Conservation (phyloP, 2,797 vertebrate species). For the Odontamblyopus rebecca region DNA sequence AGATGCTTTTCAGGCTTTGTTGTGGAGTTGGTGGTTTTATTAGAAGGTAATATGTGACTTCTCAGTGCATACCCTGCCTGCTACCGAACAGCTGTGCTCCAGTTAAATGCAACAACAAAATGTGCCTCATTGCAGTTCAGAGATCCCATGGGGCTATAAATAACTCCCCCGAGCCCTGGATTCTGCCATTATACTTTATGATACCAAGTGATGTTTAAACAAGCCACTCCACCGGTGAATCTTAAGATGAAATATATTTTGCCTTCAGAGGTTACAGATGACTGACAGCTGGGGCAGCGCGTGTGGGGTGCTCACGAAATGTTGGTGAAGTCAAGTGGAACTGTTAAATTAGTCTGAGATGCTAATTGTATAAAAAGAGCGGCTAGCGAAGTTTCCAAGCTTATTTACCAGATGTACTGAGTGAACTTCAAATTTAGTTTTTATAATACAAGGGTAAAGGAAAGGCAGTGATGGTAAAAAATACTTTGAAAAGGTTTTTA, state of each 20-base stretch:
- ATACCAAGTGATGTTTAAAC: neutral
- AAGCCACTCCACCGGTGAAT: neutral
- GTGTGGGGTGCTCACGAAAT: neutral
- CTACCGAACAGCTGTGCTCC: conserved; percentile 12
- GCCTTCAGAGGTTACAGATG: neutral
- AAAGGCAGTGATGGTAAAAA: no score
- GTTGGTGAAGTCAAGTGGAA: conserved; percentile 11
- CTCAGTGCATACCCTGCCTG: neutral
- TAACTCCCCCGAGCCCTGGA: conserved; percentile 14
- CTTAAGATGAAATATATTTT: neutral
- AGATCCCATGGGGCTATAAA: conserved; percentile 12
- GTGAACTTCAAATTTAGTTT: neutral
- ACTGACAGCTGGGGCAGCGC: neutral
- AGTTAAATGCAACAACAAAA: conserved; percentile 3
- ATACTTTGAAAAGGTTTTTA: no score
- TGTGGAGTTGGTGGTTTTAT: conserved; percentile 18
- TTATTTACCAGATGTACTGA: neutral
- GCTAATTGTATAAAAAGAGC: neutral
- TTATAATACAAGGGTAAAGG: neutral
- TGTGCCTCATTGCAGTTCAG: neutral
- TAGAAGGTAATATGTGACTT: conserved; percentile 16
- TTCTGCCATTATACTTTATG: conserved; percentile 9
- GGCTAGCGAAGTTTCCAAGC: neutral
- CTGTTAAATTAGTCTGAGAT: conserved; percentile 1
- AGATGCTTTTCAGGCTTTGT: conserved; percentile 9